Evolutionary conservation across 2,797 vertebrate species (phyloP).

Genomic region (Pteronotus mesoamericanus): DNA sequence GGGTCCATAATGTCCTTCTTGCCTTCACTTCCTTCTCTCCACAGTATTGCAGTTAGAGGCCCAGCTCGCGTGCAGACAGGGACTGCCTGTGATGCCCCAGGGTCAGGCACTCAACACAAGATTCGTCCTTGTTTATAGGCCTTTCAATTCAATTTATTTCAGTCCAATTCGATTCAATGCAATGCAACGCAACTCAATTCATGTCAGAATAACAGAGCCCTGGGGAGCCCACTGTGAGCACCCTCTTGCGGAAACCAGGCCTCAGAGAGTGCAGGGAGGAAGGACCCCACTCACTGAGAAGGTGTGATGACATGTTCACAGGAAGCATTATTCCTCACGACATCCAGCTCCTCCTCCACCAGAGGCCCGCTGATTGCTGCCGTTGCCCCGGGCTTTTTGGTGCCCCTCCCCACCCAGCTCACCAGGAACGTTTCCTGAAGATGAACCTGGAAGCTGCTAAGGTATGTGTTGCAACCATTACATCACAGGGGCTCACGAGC

Average conservation of each 20-base stretch:
- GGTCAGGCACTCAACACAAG: neutral
- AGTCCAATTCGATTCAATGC: neutral
- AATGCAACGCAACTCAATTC: neutral
- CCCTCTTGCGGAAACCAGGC: neutral
- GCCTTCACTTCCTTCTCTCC: neutral
- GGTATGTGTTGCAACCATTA: neutral
- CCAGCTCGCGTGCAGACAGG: accelerated
- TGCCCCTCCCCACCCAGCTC: neutral
- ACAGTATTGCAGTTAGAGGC: accelerated
- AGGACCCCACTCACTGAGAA: neutral
- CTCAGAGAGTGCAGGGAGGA: neutral
- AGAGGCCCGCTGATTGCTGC: accelerated
- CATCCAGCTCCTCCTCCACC: neutral
- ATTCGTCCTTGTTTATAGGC: neutral
- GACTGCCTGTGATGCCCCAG: neutral
- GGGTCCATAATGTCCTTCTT: neutral
- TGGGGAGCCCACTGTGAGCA: neutral
- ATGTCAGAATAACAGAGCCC: neutral
- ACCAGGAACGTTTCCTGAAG: neutral
- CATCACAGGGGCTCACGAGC: neutral
- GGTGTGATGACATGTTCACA: neutral
- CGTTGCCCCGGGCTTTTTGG: neutral
- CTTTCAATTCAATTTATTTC: constrained; percentile 34
- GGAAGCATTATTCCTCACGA: neutral
- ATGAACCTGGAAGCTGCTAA: neutral